These are phyloP conservation scores for Prietella phreatophila DNA, from an alignment of 2,113 vertebrate genomes.

Conservation along the genomic window DNA sequence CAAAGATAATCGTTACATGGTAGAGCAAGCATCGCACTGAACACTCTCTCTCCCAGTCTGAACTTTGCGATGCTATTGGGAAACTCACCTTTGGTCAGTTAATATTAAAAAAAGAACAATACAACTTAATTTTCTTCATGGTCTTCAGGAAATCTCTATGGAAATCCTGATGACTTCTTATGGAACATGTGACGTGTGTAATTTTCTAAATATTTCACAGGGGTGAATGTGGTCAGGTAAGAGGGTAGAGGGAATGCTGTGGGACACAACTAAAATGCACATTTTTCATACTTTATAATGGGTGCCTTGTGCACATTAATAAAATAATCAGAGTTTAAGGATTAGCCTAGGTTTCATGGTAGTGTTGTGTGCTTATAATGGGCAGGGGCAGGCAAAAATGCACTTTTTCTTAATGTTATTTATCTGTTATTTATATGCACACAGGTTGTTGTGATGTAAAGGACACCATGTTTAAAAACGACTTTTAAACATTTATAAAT, in stretches of 20 bases:
- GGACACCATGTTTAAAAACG: not conserved
- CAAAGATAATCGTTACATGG: not conserved
- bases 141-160: not conserved
- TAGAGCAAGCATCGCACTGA: not conserved
- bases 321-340: not conserved
- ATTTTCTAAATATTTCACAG: not conserved
- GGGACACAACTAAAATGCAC: not conserved
- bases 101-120: not conserved
- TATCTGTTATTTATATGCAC: not conserved
- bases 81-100: not conserved
- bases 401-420: not conserved
- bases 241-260: not conserved
- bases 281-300: not conserved
- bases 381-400: not conserved
- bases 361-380: not conserved
- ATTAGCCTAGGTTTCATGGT: not conserved
- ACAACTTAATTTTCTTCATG: not conserved
- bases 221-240: not conserved
- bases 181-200: not conserved
- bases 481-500: not conserved
- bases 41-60: not conserved
- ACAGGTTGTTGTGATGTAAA: not conserved
- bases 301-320: not conserved
- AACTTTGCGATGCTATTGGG: not conserved
- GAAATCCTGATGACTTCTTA: not conserved